Conservation (phyloP, 2,888 invertebrate genomes). For the Drosophila leonis region DNA sequence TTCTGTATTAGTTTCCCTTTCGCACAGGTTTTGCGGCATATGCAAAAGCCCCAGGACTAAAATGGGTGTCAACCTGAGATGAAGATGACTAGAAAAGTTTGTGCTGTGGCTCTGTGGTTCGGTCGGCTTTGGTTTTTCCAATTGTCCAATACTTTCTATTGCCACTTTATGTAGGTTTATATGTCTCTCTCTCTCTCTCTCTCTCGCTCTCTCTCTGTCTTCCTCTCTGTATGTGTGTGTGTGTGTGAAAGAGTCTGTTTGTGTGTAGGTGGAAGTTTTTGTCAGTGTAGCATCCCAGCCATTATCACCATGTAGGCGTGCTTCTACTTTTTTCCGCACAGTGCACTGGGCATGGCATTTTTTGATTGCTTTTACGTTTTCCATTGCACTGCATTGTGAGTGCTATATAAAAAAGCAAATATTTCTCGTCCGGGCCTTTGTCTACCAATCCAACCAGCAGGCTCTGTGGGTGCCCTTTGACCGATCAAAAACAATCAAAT, state of each 20-base stretch:
- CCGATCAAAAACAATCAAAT: conserved; percentile 49
- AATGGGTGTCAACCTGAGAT: conserved; percentile 75
- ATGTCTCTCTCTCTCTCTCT: background rate
- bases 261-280: background rate
- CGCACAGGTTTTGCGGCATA: conserved; percentile 51
- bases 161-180: conserved; percentile 31
- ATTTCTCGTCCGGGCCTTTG: conserved; percentile 49
- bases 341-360: conserved; percentile 66
- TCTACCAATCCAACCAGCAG: conserved; percentile 1
- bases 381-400: conserved; percentile 56
- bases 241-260: background rate
- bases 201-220: too few relatives aligned
- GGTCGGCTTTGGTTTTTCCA: conserved; percentile 48
- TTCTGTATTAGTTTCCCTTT: conserved; percentile 55
- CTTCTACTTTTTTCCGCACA: conserved; percentile 12
- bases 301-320: conserved; percentile 60
- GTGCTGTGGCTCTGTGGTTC: conserved; percentile 40
- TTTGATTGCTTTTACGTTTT: conserved; percentile 77
- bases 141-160: conserved; percentile 60
- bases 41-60: conserved; percentile 45
- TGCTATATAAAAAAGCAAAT: conserved; percentile 31
- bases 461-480: conserved; percentile 40
- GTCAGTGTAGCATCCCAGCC: conserved; percentile 31
- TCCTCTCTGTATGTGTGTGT: too few relatives aligned
- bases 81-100: conserved; percentile 57